Conservation (phyloP, 1,140 invertebrate genomes). For the Ceratosolen solmsi region DNA sequence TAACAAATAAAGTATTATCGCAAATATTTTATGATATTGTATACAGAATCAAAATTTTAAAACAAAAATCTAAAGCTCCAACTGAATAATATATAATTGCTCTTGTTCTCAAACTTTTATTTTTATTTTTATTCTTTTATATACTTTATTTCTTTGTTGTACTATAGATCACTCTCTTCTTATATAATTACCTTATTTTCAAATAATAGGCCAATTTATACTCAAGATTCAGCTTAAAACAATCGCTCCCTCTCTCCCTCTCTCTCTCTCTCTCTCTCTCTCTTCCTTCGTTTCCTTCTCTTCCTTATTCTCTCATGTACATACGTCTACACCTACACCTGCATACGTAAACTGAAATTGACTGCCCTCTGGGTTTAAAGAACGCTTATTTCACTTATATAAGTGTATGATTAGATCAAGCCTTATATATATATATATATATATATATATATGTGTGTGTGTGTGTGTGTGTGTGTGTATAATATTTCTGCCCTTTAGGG, state of each 20-base stretch:
- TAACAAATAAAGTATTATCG: no score
- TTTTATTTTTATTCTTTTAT: neutral
- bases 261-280: slow-evolving; percentile 28
- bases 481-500: slow-evolving; percentile 73
- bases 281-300: slow-evolving; percentile 46
- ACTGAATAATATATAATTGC: neutral
- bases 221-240: slow-evolving; percentile 74
- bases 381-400: slow-evolving; percentile 74
- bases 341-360: slow-evolving; percentile 28
- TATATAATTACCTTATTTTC: slow-evolving; percentile 75
- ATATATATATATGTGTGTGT: slow-evolving; percentile 63
- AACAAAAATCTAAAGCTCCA: no score
- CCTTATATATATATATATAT: slow-evolving; percentile 60
- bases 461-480: slow-evolving; percentile 67
- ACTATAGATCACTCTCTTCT: slow-evolving; percentile 70
- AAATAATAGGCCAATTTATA: slow-evolving; percentile 75
- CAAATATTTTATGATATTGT: no score
- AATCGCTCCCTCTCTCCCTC: slow-evolving; percentile 57
- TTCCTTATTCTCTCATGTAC: slow-evolving; percentile 54
- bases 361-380: slow-evolving; percentile 62
- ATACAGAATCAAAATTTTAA: no score
- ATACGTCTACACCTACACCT: slow-evolving; percentile 66
- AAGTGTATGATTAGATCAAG: slow-evolving; percentile 73
- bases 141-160: neutral
- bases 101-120: neutral